A percentile compares a stretch with the other conserved stretches of the same genome.
phyloP scores from a whole-genome alignment of 2,888 invertebrate species.

The Heliothis peltigera region DNA sequence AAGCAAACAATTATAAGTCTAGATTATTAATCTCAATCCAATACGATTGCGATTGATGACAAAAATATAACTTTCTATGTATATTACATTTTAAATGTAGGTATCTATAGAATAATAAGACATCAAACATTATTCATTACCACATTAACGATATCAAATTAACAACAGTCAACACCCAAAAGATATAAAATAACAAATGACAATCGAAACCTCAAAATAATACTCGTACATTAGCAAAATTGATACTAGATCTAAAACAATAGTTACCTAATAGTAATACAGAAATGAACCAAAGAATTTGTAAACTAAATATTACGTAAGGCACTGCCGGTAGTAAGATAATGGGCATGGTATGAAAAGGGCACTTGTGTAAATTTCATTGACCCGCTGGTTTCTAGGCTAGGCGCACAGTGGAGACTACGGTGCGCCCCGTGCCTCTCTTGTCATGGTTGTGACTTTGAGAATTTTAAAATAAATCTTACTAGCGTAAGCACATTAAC shows the following conservation, averaged over 20 bases:
- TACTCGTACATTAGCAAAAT: background rate
- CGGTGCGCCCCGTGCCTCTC: slow-evolving; percentile 1
- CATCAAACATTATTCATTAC: too few species aligned
- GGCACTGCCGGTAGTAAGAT: slow-evolving; percentile 54
- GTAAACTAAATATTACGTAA: slow-evolving; percentile 59
- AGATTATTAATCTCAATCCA: too few species aligned
- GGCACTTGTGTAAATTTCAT: slow-evolving; percentile 79
- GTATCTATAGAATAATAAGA: too few species aligned
- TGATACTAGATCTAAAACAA: background rate
- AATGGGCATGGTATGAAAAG: slow-evolving; percentile 66
- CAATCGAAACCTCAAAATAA: background rate
- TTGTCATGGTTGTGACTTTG: slow-evolving; percentile 6
- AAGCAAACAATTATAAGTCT: too few species aligned
- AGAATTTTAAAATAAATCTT: background rate
- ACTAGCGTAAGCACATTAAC: too few species aligned
- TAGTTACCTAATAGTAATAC: slow-evolving; percentile 21
- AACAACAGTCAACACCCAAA: background rate
- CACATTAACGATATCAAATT: too few species aligned
- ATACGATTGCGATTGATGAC: too few species aligned
- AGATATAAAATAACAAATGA: background rate
- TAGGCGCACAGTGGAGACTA: background rate
- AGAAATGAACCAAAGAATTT: slow-evolving; percentile 50
- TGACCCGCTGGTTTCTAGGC: slow-evolving; percentile 62
- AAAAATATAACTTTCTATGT: too few species aligned
- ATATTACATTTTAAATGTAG: too few species aligned